A percentile compares a stretch with the other conserved stretches of the same genome.
These are phyloP conservation scores for Laupala kohalensis DNA, from an alignment of 1,140 invertebrate species.

Conservation along the genomic window DNA sequence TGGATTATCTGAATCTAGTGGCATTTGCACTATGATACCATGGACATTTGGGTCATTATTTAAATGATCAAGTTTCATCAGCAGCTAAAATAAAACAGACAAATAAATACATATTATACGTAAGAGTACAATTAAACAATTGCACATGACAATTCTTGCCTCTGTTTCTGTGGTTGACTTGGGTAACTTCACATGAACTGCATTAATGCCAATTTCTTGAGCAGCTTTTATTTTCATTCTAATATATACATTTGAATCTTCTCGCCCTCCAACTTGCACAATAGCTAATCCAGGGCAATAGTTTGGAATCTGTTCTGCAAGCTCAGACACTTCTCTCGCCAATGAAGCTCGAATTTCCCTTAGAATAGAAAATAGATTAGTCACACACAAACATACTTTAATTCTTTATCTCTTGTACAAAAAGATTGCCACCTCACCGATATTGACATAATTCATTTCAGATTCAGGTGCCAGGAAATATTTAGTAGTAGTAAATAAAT, in stretches of 20 bases:
- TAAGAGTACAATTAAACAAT: neutral
- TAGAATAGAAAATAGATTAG: constrained; percentile 18
- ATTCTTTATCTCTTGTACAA: neutral
- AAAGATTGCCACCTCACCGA: no score
- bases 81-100: constrained; percentile 32
- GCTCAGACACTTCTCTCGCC: constrained; percentile 43
- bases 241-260: constrained; percentile 99
- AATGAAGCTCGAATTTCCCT: constrained; percentile 65
- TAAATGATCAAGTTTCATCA: constrained; percentile 57
- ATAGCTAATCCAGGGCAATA: constrained; percentile 69
- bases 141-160: constrained; percentile 32
- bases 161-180: constrained; percentile 71
- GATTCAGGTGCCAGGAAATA: neutral
- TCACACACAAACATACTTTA: neutral
- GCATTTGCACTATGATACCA: constrained; percentile 97
- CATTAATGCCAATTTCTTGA: constrained; percentile 75
- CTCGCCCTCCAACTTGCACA: constrained; percentile 80
- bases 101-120: neutral
- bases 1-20: constrained; percentile 64
- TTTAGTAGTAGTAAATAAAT: neutral
- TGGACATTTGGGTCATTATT: constrained; percentile 77
- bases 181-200: constrained; percentile 69
- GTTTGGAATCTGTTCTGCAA: constrained; percentile 42
- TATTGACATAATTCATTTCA: neutral
- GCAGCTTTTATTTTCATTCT: constrained; percentile 91